These are phyloP conservation scores for Leptopilina clavipes DNA, from an alignment of 1,140 invertebrate genomes.

Conservation along the genomic window DNA sequence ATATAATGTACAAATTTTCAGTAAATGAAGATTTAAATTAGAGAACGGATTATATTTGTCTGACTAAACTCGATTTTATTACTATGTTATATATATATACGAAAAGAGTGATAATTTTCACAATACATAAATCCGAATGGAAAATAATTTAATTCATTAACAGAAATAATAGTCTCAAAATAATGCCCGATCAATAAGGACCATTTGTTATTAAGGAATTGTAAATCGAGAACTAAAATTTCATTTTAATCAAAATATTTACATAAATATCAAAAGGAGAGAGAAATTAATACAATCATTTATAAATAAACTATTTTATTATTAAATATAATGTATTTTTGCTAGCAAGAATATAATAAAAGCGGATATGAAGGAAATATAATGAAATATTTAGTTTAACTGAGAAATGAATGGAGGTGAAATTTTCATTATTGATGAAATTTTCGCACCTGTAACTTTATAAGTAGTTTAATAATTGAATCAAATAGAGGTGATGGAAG, in stretches of 20 bases:
- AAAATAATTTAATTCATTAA: slow-evolving; percentile 7
- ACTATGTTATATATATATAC: not conserved
- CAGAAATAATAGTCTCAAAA: not conserved
- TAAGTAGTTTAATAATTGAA: not conserved
- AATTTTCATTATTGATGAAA: no score
- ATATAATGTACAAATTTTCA: slow-evolving; percentile 9
- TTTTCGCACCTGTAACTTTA: no score
- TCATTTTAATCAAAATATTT: no score
- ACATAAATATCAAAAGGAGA: no score
- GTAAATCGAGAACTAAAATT: no score
- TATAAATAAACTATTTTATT: no score
- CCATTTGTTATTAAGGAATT: not conserved
- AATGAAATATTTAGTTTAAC: no score
- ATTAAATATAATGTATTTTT: no score
- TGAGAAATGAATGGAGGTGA: no score
- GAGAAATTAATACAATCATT: no score
- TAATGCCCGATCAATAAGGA: not conserved
- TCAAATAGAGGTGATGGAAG: slow-evolving; percentile 1
- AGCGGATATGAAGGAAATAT: no score
- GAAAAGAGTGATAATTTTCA: not conserved
- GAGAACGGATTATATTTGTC: slow-evolving; percentile 4
- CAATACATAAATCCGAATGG: not conserved
- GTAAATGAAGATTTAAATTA: slow-evolving; percentile 13
- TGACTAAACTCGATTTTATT: not conserved
- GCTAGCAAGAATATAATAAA: no score